phyloP scores from a whole-genome alignment of 2,113 vertebrate species.

The Ammodytes dubius region DNA sequence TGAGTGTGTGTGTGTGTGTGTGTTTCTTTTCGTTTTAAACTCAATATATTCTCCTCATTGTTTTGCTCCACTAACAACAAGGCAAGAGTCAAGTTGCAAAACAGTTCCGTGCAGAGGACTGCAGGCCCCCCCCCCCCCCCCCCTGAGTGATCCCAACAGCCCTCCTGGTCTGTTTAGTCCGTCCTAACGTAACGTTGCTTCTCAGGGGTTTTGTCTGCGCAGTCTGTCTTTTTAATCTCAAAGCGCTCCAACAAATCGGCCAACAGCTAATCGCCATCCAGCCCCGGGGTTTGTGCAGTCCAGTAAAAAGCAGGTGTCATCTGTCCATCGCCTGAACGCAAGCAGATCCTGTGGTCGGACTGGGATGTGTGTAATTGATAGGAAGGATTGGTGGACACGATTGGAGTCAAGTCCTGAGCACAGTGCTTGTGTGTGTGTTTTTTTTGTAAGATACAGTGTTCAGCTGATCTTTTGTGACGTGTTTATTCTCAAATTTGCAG shows the following conservation, averaged over 20 bases:
- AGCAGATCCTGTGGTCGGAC: slow-evolving; percentile 54
- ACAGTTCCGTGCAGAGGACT: slow-evolving; percentile 48
- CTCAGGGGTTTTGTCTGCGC: slow-evolving; percentile 28
- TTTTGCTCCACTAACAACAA: slow-evolving; percentile 52
- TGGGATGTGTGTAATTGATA: slow-evolving; percentile 53
- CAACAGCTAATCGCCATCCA: neutral
- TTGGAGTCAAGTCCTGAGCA: slow-evolving; percentile 73
- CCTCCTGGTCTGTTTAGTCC: slow-evolving; percentile 29
- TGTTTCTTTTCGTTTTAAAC: slow-evolving; percentile 57
- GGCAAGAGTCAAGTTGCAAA: slow-evolving; percentile 66
- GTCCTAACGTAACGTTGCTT: slow-evolving; percentile 27
- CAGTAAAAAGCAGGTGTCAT: slow-evolving; percentile 61
- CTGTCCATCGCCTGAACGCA: slow-evolving; percentile 35
- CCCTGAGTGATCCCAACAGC: slow-evolving; percentile 12
- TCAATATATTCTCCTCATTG: slow-evolving; percentile 47
- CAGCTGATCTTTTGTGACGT: slow-evolving; percentile 53
- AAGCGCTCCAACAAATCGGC: slow-evolving; percentile 39
- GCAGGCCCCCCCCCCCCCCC: neutral
- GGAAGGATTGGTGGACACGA: slow-evolving; percentile 59
- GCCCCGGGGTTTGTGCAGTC: slow-evolving; percentile 45
- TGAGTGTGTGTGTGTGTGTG: neutral
- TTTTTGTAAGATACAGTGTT: slow-evolving; percentile 67
- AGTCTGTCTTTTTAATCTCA: slow-evolving; percentile 41
- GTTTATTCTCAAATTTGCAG: slow-evolving; percentile 64
- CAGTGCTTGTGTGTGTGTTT: slow-evolving; percentile 65